phyloP scores from a whole-genome alignment of 64 coral and sea anemone species.

The Actinia tenebrosa region DNA sequence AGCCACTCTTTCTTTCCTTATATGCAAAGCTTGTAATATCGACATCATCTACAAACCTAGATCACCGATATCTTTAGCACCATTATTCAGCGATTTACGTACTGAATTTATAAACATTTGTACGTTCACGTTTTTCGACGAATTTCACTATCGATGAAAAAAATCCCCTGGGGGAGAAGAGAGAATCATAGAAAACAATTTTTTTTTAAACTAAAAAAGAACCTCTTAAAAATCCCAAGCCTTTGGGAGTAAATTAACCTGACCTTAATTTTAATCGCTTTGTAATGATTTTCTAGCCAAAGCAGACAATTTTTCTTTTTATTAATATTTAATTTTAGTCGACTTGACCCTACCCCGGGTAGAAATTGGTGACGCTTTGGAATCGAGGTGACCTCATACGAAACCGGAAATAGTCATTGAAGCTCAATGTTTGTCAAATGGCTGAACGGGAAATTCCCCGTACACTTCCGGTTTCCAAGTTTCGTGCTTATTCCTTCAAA shows the following conservation, averaged over 20 bases:
- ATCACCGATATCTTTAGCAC: slow-evolving; percentile 8
- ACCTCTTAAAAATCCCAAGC: background rate
- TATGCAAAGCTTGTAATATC: background rate
- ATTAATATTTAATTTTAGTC: slow-evolving; percentile 6
- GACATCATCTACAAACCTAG: background rate
- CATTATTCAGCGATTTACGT: slow-evolving; percentile 10
- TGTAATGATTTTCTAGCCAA: background rate
- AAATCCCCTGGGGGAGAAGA: background rate
- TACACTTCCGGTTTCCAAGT: background rate
- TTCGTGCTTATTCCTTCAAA: background rate
- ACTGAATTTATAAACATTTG: background rate
- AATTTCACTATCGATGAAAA: background rate
- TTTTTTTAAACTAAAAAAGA: background rate
- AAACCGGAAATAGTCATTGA: background rate
- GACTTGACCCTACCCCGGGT: background rate
- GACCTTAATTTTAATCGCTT: background rate
- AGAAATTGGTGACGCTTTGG: background rate
- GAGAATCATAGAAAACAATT: background rate
- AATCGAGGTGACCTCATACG: background rate
- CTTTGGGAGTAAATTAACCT: background rate
- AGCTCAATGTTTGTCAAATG: background rate
- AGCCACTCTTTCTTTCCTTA: background rate
- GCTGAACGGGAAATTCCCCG: background rate
- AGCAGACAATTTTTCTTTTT: background rate
- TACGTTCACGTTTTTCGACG: background rate